phyloP scores from a whole-genome alignment of 53 echinoderm and acorn worm species.

The Apostichopus leukothele region DNA sequence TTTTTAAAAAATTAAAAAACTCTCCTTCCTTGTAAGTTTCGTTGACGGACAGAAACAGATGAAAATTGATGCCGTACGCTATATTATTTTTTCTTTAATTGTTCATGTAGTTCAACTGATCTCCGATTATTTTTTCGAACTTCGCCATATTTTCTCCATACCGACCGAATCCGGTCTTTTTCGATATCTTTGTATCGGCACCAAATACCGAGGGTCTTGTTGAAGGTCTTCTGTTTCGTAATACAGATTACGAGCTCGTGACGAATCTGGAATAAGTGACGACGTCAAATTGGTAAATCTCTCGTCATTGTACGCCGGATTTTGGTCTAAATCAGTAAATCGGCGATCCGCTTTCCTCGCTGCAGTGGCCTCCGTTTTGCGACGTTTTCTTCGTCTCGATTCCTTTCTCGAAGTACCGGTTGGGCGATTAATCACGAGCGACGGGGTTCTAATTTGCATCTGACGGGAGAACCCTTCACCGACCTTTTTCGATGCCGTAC shows the following conservation, averaged over 20 bases:
- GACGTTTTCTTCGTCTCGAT: background rate
- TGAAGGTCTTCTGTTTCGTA: conserved; percentile 43
- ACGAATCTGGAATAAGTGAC: conserved; percentile 75
- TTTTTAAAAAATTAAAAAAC: too few relatives aligned
- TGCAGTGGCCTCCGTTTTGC: background rate
- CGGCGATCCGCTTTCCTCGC: background rate
- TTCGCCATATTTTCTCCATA: conserved; percentile 45
- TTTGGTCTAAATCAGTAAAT: background rate
- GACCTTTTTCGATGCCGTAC: background rate
- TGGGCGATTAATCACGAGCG: background rate
- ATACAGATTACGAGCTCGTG: conserved; percentile 67
- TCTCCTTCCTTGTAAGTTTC: too few relatives aligned
- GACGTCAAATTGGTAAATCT: conserved; percentile 69
- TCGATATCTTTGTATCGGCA: background rate
- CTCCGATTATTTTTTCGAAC: conserved; percentile 38
- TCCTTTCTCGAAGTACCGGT: background rate
- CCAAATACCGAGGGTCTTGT: background rate
- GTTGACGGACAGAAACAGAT: too few relatives aligned
- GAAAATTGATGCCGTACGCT: too few relatives aligned
- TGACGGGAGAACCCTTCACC: too few relatives aligned
- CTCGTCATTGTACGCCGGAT: conserved; percentile 57
- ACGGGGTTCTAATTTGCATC: background rate
- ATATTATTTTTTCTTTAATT: too few relatives aligned
- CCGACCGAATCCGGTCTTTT: background rate
- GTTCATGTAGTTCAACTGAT: background rate